phyloP scores from a whole-genome alignment of 1,140 invertebrate genomes.

The Zophobas morio region DNA sequence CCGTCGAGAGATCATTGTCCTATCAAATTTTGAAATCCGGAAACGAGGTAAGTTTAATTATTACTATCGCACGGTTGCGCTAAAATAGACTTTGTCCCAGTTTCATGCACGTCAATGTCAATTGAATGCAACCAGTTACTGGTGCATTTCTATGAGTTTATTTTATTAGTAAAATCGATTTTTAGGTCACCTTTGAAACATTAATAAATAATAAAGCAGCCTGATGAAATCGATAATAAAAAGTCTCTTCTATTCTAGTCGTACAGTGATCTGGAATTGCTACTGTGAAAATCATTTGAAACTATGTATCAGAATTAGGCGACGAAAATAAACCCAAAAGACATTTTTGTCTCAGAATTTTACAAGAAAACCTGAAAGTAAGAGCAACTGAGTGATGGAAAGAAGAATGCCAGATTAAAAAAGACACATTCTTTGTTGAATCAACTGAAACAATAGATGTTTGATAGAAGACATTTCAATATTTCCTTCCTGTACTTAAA shows the following conservation, averaged over 20 bases:
- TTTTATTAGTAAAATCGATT: constrained; percentile 34
- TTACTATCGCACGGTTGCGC: constrained; percentile 9
- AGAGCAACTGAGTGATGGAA: too few relatives aligned
- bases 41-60: constrained; percentile 29
- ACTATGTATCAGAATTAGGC: too few relatives aligned
- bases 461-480: too few relatives aligned
- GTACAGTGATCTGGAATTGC: too few relatives aligned
- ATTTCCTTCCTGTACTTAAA: too few relatives aligned
- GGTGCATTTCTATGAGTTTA: constrained; percentile 21
- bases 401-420: too few relatives aligned
- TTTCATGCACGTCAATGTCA: constrained; percentile 26
- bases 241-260: neutral
- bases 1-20: neutral
- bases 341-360: too few relatives aligned
- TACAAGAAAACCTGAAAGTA: too few relatives aligned
- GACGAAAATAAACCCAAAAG: too few relatives aligned
- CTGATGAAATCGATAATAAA: constrained; percentile 34
- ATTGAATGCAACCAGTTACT: constrained; percentile 1
- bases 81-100: constrained; percentile 21
- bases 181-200: constrained; percentile 31
- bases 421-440: too few relatives aligned
- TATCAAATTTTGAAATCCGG: constrained; percentile 36
- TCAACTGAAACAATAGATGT: too few relatives aligned
- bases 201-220: constrained; percentile 29
- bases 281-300: too few relatives aligned